These are phyloP conservation scores for Pangasius larnaudii DNA, from an alignment of 2,797 vertebrate genomes.

Conservation along the genomic window DNA sequence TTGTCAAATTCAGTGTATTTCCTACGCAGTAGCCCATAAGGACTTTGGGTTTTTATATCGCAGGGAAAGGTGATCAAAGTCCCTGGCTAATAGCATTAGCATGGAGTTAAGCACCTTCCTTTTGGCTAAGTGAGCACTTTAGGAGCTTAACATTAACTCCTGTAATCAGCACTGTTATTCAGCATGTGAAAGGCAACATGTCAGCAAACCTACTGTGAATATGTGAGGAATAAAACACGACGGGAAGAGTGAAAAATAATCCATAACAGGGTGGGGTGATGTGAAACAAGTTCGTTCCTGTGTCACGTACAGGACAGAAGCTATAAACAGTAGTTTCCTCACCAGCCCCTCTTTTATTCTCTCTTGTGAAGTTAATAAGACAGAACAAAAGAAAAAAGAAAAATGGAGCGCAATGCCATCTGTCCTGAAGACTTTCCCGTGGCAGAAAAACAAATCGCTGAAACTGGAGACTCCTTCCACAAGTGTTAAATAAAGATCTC, in stretches of 20 bases:
- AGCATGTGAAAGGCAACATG: not conserved
- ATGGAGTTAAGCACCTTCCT: conserved; percentile 39
- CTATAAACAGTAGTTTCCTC: not conserved
- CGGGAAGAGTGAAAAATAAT: not conserved
- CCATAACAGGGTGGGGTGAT: not conserved
- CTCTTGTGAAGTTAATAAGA: not conserved
- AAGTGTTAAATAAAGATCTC: not conserved
- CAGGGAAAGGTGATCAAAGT: conserved; percentile 29
- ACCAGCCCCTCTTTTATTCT: not conserved
- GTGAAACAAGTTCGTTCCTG: not conserved
- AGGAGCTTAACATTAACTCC: conserved; percentile 36
- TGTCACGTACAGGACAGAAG: not conserved
- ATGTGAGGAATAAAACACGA: not conserved
- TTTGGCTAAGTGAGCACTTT: conserved; percentile 37
- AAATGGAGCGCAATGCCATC: not conserved
- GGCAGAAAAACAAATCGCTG: not conserved
- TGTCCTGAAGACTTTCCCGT: not conserved
- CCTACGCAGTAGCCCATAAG: not conserved
- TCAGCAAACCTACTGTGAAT: not conserved
- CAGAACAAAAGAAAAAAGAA: not conserved
- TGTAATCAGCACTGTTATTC: conserved; percentile 20
- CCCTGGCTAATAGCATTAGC: conserved; percentile 41
- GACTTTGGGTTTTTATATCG: not conserved
- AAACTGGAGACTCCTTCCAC: not conserved
- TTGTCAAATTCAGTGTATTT: not conserved